Percentiles rank a stretch among this genome's conserved stretches.
Evolutionary conservation across 2,888 invertebrate genomes (phyloP).

Genomic region (Pherbina coryleti): DNA sequence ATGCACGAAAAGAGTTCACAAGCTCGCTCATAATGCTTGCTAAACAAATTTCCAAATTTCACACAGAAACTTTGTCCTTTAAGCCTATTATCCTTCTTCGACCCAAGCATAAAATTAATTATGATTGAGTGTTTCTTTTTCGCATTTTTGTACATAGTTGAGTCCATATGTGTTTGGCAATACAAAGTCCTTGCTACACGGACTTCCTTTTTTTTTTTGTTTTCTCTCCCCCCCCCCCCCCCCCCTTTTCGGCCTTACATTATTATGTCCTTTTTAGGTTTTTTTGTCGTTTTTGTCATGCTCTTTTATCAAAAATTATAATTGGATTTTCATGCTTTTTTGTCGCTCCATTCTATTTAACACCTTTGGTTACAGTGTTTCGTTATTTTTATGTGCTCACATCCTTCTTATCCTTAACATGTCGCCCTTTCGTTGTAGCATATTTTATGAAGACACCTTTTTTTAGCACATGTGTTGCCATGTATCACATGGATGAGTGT

Average conservation of each 20-base stretch:
- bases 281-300: not conserved
- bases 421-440: not conserved
- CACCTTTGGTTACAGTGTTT: not conserved
- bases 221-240: not conserved
- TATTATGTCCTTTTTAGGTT: not conserved
- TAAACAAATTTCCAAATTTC: not conserved
- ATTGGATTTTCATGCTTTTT: conserved; percentile 31
- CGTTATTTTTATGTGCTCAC: not conserved
- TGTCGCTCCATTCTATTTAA: not conserved
- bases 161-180: not conserved
- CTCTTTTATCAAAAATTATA: conserved; percentile 27
- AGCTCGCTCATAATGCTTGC: not conserved
- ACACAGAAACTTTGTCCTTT: not conserved
- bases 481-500: not conserved
- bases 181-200: not conserved
- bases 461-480: not conserved
- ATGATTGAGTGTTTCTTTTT: conserved; percentile 4
- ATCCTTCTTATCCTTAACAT: not conserved
- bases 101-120: not conserved
- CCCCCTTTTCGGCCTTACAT: not conserved
- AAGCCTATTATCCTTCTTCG: not conserved
- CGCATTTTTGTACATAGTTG: not conserved
- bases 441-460: not conserved
- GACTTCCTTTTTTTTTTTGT: not conserved
- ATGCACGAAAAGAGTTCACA: not conserved